Conservation (phyloP, 2,797 vertebrate species). For the Lemur catta region DNA sequence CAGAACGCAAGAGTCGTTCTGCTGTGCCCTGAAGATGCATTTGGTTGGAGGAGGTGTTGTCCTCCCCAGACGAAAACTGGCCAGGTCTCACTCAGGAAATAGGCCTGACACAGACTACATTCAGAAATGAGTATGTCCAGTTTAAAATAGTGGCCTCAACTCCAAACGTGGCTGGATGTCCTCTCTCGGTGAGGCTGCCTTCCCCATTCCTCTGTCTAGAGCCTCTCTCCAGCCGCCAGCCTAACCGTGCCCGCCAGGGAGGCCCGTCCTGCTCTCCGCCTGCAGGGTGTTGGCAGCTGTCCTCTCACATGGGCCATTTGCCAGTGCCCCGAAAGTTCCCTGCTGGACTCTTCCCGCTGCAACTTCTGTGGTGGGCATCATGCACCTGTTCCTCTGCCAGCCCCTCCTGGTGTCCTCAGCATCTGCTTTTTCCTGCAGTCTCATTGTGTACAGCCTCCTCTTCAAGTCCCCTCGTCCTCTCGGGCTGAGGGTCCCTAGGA, state of each 20-base stretch:
- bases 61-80: background rate
- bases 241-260: fast-evolving
- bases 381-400: background rate
- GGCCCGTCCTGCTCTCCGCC: background rate
- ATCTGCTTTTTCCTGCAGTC: background rate
- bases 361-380: background rate
- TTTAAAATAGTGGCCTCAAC: background rate
- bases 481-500: background rate
- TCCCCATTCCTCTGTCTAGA: background rate
- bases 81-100: background rate
- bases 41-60: background rate
- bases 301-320: fast-evolving
- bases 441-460: fast-evolving
- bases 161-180: fast-evolving
- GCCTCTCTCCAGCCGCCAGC: too few relatives aligned
- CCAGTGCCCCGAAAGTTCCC: background rate
- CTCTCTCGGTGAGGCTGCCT: fast-evolving
- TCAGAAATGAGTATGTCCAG: background rate
- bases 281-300: background rate
- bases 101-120: background rate
- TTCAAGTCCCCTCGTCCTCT: background rate
- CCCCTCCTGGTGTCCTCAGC: background rate
- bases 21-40: background rate
- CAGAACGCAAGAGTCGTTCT: background rate
- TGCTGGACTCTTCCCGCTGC: background rate